phyloP scores from a whole-genome alignment of 2,113 vertebrate species.

The Agapornis roseicollis region DNA sequence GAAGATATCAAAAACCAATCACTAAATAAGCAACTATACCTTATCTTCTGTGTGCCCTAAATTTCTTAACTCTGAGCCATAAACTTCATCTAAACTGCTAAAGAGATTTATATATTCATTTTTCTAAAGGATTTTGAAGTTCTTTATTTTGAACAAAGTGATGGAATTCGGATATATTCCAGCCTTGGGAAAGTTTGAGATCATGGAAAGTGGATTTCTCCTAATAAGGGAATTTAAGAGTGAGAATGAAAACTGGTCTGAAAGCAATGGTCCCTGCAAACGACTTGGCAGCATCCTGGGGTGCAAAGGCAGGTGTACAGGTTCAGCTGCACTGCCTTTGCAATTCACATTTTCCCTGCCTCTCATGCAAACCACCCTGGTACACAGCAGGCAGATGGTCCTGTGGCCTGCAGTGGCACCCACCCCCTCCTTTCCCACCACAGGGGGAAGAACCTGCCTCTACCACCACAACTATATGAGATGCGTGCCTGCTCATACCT shows the following conservation, averaged over 20 bases:
- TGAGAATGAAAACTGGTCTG: background rate
- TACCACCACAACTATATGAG: background rate
- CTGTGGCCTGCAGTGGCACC: fast-evolving
- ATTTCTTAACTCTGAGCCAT: background rate
- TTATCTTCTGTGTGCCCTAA: background rate
- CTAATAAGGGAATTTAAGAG: background rate
- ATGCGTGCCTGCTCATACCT: background rate
- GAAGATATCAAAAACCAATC: background rate
- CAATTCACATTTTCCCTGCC: background rate
- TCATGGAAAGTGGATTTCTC: background rate
- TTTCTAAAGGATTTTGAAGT: background rate
- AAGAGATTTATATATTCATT: background rate
- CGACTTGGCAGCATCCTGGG: background rate
- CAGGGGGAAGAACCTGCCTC: background rate
- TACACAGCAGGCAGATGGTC: background rate
- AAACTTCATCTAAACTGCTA: background rate
- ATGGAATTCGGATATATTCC: background rate
- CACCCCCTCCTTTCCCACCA: background rate
- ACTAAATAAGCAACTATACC: background rate
- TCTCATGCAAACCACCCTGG: fast-evolving
- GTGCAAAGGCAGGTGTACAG: background rate
- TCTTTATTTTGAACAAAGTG: background rate
- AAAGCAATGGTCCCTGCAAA: background rate
- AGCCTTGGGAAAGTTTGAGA: background rate
- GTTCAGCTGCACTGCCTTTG: background rate